Evolutionary conservation across 2,797 vertebrate genomes (phyloP).

Genomic region (Cheirogaleus major): DNA sequence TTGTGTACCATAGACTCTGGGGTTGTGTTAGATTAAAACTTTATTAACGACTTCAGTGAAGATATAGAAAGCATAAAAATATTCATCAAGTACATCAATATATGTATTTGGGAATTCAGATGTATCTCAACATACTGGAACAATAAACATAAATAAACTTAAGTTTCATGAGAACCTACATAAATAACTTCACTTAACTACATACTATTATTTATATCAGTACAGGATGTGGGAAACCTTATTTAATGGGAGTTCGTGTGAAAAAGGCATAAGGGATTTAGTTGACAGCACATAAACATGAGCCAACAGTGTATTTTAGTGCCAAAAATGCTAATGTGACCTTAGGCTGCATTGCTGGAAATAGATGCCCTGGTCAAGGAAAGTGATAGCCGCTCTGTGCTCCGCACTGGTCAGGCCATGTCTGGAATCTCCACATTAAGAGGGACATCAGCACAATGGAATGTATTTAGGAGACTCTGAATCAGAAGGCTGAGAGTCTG

Average conservation of each 20-base stretch:
- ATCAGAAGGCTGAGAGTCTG: not conserved
- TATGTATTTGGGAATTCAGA: not conserved
- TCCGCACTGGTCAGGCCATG: not conserved
- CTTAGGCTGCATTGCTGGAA: slow-evolving; percentile 24
- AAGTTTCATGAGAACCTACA: not conserved
- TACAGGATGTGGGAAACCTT: slow-evolving; percentile 6
- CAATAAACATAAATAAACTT: not conserved
- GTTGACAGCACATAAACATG: not conserved
- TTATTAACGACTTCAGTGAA: not conserved
- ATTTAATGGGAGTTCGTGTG: not conserved
- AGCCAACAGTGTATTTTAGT: not conserved
- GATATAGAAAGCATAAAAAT: not conserved
- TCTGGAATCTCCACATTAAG: slow-evolving; percentile 35
- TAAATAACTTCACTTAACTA: not conserved
- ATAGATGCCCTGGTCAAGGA: slow-evolving; percentile 44
- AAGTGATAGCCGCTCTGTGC: slow-evolving; percentile 12
- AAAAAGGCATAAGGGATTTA: not conserved
- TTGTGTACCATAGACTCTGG: not conserved
- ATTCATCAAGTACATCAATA: not conserved
- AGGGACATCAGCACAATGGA: slow-evolving; percentile 2
- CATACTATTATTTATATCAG: not conserved
- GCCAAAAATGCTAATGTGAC: slow-evolving; percentile 68
- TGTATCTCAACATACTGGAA: not conserved
- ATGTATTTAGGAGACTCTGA: slow-evolving; percentile 48
- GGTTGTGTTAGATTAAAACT: not conserved